These are phyloP conservation scores for Tromatobia lineatoria DNA, from an alignment of 2,888 invertebrate genomes.

Conservation along the genomic window DNA sequence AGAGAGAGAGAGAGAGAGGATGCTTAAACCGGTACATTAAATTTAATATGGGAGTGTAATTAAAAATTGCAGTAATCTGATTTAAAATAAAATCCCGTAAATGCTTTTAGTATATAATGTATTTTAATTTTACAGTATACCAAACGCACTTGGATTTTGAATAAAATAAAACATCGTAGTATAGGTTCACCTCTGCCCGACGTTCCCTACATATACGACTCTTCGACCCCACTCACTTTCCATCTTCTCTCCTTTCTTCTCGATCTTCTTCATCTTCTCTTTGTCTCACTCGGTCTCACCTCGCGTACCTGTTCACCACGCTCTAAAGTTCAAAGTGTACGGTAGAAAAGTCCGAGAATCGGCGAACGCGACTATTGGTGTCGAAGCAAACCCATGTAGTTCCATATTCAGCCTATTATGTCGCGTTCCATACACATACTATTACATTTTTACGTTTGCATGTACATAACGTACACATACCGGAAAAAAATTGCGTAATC, in stretches of 20 bases:
- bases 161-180: background rate
- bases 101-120: too few species aligned
- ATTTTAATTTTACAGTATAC: background rate
- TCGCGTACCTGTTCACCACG: background rate
- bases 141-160: background rate
- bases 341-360: slow-evolving; percentile 12
- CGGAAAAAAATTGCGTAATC: too few species aligned
- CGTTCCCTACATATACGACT: slow-evolving; percentile 3
- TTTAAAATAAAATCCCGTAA: too few species aligned
- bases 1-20: too few species aligned
- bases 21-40: too few species aligned
- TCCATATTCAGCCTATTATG: background rate
- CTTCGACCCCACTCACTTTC: slow-evolving; percentile 37
- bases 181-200: background rate
- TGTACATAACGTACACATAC: too few species aligned
- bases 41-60: too few species aligned
- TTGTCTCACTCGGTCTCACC: background rate
- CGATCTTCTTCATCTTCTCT: slow-evolving; percentile 27
- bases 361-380: background rate
- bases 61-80: too few species aligned
- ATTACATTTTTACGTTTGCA: too few species aligned
- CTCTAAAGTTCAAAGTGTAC: slow-evolving; percentile 55
- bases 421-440: too few species aligned
- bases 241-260: slow-evolving; percentile 25
- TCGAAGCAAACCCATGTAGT: background rate